Base-by-base conservation (phyloP, 2,113 vertebrate genomes). In the Talpa occidentalis region DNA sequence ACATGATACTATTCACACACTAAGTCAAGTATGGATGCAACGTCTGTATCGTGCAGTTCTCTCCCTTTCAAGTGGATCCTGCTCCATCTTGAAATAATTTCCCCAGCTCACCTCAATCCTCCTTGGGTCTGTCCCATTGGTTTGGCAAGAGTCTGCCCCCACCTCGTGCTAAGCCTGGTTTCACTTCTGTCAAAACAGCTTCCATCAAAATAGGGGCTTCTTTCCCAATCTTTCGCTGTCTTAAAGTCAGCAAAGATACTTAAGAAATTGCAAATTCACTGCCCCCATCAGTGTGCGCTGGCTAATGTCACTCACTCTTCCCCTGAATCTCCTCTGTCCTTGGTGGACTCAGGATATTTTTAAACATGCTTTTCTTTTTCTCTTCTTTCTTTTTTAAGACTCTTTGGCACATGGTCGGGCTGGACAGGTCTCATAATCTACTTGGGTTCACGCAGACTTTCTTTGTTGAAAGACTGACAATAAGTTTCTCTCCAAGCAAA, bases 71-170 rank as follows among this genome's bases (percentile, higher is more conserved):
- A 96, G 92, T 24, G 24, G 92, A 24, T 96, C 95, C 96, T 96
- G 54, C 85, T 92, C 90, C 72, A 88, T 96, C 96, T 97, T 96
- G 90, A 96, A 97, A 44, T 69, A 93, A 94, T 97, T 94, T 96
- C 92, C 84, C 67, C 56, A 54, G 88, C 44, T 78, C 1, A n/a
- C 59, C 62, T 94, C 94, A 72, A 42, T 92, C 81, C 92, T 95
- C 77, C 90, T 95, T 83, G 24, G 37, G 84, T 93, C 79, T 2
- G 24, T 72, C 89, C 91, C 24, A 35, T 0, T 21, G 92, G 42
- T 69, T 93, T 94, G 94, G 96, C 95, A 76, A 19, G 35, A 88
- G 77, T 12, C 54, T 19, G 59, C 54, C 54, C 79, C 67, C 2
- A 30, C 83, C 52, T 49, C 6, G 4, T 3, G 81, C 96, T 92